Base-by-base conservation (phyloP, 2,888 invertebrate species). In the Scaptomyza parva region DNA sequence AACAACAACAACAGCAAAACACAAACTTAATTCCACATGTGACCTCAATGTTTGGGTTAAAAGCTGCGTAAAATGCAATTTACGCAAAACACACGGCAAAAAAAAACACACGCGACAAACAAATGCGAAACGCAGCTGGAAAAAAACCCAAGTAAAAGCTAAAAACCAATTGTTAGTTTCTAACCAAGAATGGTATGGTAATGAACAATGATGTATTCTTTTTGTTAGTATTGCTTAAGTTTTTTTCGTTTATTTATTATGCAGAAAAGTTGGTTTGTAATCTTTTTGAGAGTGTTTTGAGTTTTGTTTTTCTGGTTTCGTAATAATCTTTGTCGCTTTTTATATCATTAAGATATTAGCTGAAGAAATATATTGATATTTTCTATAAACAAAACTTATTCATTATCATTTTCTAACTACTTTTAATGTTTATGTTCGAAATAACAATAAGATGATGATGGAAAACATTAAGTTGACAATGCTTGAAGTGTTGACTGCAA, bases 31-130 rank as follows among this genome's bases (percentile, higher is more conserved):
- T 17, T 40, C 17, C 17, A 30, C 14, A 30, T 53, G 52, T 79
- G 86, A 78, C 88, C 86, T 55, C 78, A 65, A 72, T 85, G 64
- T 72, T 72, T 39, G 47, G 68, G 70, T 57, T 43, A 40, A 59
- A 45, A 18, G 68, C 73, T 63, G 87, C 83, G 74, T 76, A 43
- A 70, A 78, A 84, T 79, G 86, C 77, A 78, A 86, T 74, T 85
- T 82, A 70, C 70, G 75, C 74, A 73, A 52, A 41, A 73, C 52
- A 41, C 30, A 41, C 30, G 65, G 43, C 14, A 41, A 41, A 41
- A n/a, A n/a, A n/a, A n/a, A n/a, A n/a, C n/a, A n/a, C n/a, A 41
- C n/a, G 41, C 12, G 28, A 14, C 2, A 35, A 3, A 7, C 35
- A 24, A 37, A 37, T 37, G 65, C 41, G 39, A 57, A 64, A 44